A percentile compares a stretch with the other conserved stretches of the same genome.
These are phyloP conservation scores for Paragorgia papillata DNA, from an alignment of 92 coral and sea anemone genomes.

Conservation along the genomic window DNA sequence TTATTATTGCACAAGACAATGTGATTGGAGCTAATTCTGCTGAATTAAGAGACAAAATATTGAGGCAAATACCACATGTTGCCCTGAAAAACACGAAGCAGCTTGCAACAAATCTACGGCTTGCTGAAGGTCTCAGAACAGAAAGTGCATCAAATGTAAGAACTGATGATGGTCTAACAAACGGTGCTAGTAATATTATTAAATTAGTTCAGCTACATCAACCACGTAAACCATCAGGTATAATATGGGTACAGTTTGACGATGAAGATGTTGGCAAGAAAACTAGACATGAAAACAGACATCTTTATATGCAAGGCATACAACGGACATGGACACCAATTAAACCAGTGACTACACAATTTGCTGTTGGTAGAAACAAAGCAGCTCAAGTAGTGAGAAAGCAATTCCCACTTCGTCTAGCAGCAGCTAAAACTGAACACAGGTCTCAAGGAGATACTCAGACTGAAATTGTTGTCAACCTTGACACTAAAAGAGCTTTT, in stretches of 20 bases:
- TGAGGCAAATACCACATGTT: too few relatives aligned
- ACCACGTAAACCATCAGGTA: constrained; percentile 40
- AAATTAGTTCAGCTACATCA: constrained; percentile 59
- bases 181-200: constrained; percentile 45
- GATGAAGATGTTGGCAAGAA: constrained; percentile 48
- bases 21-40: constrained; percentile 57
- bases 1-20: constrained; percentile 52
- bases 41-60: constrained; percentile 49
- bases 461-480: too few relatives aligned
- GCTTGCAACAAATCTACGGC: constrained; percentile 30
- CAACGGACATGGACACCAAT: too few relatives aligned
- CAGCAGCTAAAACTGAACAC: too few relatives aligned
- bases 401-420: too few relatives aligned
- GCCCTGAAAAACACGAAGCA: constrained; percentile 55
- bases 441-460: too few relatives aligned
- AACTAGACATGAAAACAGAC: constrained; percentile 45
- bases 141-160: too few relatives aligned
- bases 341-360: too few relatives aligned
- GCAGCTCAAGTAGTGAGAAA: too few relatives aligned
- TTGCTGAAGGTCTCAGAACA: constrained; percentile 18
- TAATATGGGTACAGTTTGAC: constrained; percentile 52
- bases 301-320: too few relatives aligned
- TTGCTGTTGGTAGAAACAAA: too few relatives aligned
- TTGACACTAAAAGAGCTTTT: too few relatives aligned
- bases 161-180: constrained; percentile 63